A percentile compares a stretch with the other conserved stretches of the same genome.
phyloP scores from a whole-genome alignment of 2,888 invertebrate species.

The Iselma pallidipennis region DNA sequence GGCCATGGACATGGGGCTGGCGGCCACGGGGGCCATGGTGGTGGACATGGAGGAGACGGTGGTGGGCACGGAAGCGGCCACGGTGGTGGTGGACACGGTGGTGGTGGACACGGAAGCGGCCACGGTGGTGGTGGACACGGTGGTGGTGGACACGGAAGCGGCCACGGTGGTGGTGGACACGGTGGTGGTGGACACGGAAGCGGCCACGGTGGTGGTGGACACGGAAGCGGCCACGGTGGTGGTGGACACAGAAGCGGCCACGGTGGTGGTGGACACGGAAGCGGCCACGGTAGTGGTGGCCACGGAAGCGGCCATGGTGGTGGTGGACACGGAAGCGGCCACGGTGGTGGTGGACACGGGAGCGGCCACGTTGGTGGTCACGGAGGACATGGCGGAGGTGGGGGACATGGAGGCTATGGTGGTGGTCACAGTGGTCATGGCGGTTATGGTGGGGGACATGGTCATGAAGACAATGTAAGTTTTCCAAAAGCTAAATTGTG shows the following conservation, averaged over 20 bases:
- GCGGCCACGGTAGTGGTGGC: background rate
- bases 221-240: background rate
- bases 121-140: constrained; percentile 6
- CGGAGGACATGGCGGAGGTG: constrained; percentile 6
- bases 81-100: constrained; percentile 21
- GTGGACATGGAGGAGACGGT: constrained; percentile 22
- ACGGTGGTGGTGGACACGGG: background rate
- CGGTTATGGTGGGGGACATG: constrained; percentile 11
- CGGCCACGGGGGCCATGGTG: constrained; percentile 17
- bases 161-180: constrained; percentile 4
- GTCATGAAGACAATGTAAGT: constrained; percentile 21
- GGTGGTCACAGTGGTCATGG: too few relatives aligned
- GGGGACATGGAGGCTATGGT: background rate
- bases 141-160: background rate
- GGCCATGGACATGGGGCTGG: constrained; percentile 14
- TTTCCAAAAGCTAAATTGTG: too few relatives aligned
- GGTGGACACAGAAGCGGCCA: constrained; percentile 9
- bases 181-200: background rate
- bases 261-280: constrained; percentile 21
- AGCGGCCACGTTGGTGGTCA: constrained; percentile 14
- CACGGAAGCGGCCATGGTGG: background rate
- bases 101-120: constrained; percentile 9
- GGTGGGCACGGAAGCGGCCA: constrained; percentile 16
- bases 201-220: background rate
- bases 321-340: background rate